Base-by-base conservation (phyloP, 1,140 invertebrate genomes). In the Lepidotrigona ventralis region DNA sequence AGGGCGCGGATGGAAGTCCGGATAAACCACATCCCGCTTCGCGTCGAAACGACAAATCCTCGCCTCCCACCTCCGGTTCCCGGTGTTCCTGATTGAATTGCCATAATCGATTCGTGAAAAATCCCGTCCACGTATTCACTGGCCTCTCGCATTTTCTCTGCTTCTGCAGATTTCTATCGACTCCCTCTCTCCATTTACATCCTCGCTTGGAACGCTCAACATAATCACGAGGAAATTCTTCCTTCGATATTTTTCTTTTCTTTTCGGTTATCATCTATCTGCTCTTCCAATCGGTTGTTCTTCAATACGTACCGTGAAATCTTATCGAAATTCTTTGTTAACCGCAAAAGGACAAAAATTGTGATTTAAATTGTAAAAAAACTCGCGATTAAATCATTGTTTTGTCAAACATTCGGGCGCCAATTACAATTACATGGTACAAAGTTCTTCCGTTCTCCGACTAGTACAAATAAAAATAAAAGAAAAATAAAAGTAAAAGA, bases 91-190 rank as follows among this genome's bases (percentile, higher is more conserved):
- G 81, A 89, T 89, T 89, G 87, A 89, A 89, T 89, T 86, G 88
- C 88, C 88, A 89, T 89, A 89, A 89, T 89, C 88, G 88, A 89
- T 89, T 85, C 64, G 69, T 77, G 85, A 87, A 89, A 89, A 89
- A 89, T 89, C 88, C 85, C 77, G 83, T 73, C 68, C 88, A 79
- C 85, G 87, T 85, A 88, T 86, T 88, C 88, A 79, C 58, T 74
- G n/a, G 70, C 51, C 87, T 88, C 81, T 74, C 80, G 73, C 76
- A 81, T 88, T 86, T 83, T 70, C 73, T 71, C 54, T 26, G 60
- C 54, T 51, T 23, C 39, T 14, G 12, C 39, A 21, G 23, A n/a
- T 70, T 70, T 51, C 54, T 53, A 53, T 21, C 23, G 8, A 51
- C 23, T 15, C 23, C 54, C 6, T 2, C 11, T 60, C 21, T 39